phyloP scores from a whole-genome alignment of 2,797 vertebrate species.

The Thamnophis elegans region DNA sequence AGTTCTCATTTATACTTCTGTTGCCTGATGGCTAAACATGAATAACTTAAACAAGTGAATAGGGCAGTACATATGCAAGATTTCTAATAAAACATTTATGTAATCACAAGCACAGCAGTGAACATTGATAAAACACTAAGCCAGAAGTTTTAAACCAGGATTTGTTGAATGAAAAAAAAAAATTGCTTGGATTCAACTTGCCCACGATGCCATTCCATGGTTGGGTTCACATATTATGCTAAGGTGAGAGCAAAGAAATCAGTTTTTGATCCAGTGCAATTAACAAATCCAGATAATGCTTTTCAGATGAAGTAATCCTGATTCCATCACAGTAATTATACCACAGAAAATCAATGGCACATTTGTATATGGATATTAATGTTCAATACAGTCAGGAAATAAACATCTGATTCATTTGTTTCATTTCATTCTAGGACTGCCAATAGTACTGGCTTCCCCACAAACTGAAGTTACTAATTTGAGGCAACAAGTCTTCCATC shows the following conservation, averaged over 20 bases:
- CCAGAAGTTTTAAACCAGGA: not conserved
- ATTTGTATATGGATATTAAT: not conserved
- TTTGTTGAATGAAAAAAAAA: not conserved
- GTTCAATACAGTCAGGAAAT: not conserved
- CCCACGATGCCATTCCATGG: not conserved
- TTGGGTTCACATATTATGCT: not conserved
- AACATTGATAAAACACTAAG: not conserved
- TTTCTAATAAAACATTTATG: not conserved
- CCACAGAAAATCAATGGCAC: not conserved
- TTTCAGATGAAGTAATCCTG: not conserved
- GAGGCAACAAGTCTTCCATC: not conserved
- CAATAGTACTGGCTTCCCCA: not conserved
- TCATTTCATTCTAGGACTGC: not conserved
- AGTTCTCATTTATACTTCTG: not conserved
- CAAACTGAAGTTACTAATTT: not conserved
- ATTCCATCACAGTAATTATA: not conserved
- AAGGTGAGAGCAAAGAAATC: not conserved
- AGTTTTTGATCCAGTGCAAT: not conserved
- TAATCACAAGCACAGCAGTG: not conserved
- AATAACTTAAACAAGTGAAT: conserved; percentile 3
- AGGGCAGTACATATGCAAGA: not conserved
- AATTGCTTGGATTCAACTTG: not conserved
- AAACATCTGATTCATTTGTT: not conserved
- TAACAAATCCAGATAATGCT: not conserved
- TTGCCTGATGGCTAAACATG: not conserved